Base-by-base conservation (phyloP, 2,113 vertebrate species). In the Orthonyx spaldingii region DNA sequence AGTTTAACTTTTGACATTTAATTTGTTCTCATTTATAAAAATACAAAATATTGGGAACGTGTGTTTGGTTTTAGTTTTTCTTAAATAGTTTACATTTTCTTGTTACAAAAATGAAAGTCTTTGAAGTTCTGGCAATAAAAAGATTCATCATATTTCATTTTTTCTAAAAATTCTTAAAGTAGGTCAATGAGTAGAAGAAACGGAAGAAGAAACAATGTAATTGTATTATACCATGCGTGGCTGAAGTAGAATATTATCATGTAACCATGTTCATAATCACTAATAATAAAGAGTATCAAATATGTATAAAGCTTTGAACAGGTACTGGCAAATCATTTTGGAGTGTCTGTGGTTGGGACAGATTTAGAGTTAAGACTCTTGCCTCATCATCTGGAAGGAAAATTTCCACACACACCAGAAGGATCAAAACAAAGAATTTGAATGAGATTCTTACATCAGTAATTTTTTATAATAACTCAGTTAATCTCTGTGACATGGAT, bases 391-490 rank as follows among this genome's bases (percentile, higher is more conserved):
- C 56, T 88, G 28, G 22, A 84, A 81, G 42, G 23, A 65, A 88
- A 90, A 95, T 93, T 91, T 91, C 64, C 18, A 78, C 71, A 92
- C 15, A 84, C 33, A 53, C 7, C 13, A 71, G 44, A 72, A 84
- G 32, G 52, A 93, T 32, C 44, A 75, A 95, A 96, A 37, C 13
- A 85, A 82, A 37, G 8, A 70, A 23, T 74, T 24, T 49, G 6
- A 89, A 66, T 37, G n/a, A 53, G 20, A 41, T 83, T 64, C 88
- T 87, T 41, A 44, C 16, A 59, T 75, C 14, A 92, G 16, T 47
- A 88, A 27, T 21, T 70, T 72, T 49, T 82, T 8, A 22, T 55
- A 72, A n/a, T 35, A 50, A 76, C 55, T 78, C 30, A 65, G 0
- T 78, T 78, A 2, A 72, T 37, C 49, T 56, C 16, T 52, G 10